Base-by-base conservation (phyloP, 2,888 invertebrate species). In the Bombylius major region DNA sequence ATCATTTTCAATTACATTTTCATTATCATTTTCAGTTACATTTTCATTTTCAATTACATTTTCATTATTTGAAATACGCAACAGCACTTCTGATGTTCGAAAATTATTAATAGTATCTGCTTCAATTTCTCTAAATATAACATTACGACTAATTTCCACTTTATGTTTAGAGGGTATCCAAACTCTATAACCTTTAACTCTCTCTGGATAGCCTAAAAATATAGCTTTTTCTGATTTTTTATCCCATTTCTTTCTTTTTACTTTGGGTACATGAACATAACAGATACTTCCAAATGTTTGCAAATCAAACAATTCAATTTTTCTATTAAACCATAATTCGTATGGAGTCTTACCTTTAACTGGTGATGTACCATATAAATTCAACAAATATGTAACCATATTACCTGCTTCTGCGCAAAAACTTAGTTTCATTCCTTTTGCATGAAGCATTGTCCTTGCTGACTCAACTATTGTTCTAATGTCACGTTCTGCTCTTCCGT, bases 351-450 rank as follows among this genome's bases (percentile, higher is more conserved):
- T 60, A n/a, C 56, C 14, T 6, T 59, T 46, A 8, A 56, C 31
- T n/a, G 32, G 14, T 9, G 50, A 55, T 4, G 54, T 51, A 8
- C 54, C 52, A 12, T 52, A 49, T 44, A 62, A 54, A 49, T 67
- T 67, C 50, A 61, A 57, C 13, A 65, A 49, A 53, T 60, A 62
- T 23, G 56, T 57, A 14, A 64, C 65, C 12, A 64, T 62, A 31
- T 54, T 56, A 1, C 61, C 65, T 1, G 70, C 71, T 62, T 73
- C 71, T n/a, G 69, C 69, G 71, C 70, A 71, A 5, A 70, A 59
- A 31, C 58, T 59, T 33, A 59, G 58, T 5, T 55, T 42, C 8
- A 67, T 32, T 0, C 63, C 63, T 53, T 54, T 56, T 9, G 56
- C 53, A 57, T 59, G 55, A 11, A 60, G 34, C 58, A 61, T 59